Evolutionary conservation across 2,888 invertebrate species (phyloP), one percentile per base, ranked within the genome.

Genomic region (Lomographa bimaculata): DNA sequence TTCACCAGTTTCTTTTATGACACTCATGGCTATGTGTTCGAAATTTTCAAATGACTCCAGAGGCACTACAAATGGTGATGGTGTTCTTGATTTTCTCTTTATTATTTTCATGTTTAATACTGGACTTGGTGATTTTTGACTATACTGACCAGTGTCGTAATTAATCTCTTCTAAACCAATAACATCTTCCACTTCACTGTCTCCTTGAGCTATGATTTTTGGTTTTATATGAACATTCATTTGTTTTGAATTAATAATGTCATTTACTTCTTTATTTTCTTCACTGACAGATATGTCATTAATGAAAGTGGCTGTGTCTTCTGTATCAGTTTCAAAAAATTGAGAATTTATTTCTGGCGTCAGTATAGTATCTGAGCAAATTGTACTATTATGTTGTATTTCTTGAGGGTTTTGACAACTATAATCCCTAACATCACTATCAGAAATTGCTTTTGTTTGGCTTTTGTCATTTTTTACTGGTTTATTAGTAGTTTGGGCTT

Each of bases 11-110:
- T 68, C 57, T 50, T 69, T 58, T 36, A 86, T 34, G 0, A 83
- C 25, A 6, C 79, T 73, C 29, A 65, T 33, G 1, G 75, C 80
- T 11, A 79, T 39, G 21, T 57, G 64, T 60, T 84, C 86, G 54
- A 87, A 86, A 16, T 65, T 68, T 47, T 87, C 87, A 70, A 86
- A 89, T 5, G 53, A 45, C 17, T 80, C 73, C 9, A 86, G 49
- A 18, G 70, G 56, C 18, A 60, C 76, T 8, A 79, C 60, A 44
- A 85, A 50, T 10, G 73, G 71, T 0, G 63, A 48, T 32, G 54
- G 44, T 8, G 46, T 46, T 8, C 55, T 54, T 3, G 57, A 47
- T 50, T 57, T 56, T 5, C 16, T 50, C 20, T 34, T 62, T 1
- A 53, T 35, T 7, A 50, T 45, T 42, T 56, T 64, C n/a, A 46